These are phyloP conservation scores for Drosophila conformis DNA, from an alignment of 2,888 invertebrate species.

Conservation along the genomic window DNA sequence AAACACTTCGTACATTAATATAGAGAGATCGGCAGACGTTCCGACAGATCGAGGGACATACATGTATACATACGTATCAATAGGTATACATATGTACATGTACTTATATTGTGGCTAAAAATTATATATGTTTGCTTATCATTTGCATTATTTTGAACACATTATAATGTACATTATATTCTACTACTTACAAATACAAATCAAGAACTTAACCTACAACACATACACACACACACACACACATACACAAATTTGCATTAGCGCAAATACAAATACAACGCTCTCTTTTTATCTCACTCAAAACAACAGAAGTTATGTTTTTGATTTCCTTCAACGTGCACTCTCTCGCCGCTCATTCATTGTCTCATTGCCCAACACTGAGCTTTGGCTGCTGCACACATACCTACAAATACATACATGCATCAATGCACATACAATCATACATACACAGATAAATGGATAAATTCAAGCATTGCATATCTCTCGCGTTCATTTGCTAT, in stretches of 20 bases:
- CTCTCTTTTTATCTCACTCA: slow-evolving; percentile 13
- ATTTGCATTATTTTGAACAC: slow-evolving; percentile 31
- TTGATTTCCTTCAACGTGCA: slow-evolving; percentile 16
- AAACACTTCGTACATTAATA: not conserved
- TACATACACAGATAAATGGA: slow-evolving; percentile 1
- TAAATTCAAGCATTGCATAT: not conserved
- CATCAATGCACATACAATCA: not conserved
- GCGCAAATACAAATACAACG: slow-evolving; percentile 9
- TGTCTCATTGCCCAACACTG: slow-evolving; percentile 33
- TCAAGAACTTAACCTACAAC: slow-evolving; percentile 28
- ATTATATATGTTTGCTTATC: slow-evolving; percentile 15
- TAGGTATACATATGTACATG: slow-evolving; percentile 1
- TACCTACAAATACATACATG: slow-evolving; percentile 1
- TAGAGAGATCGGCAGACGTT: not conserved
- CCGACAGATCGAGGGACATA: slow-evolving; percentile 1
- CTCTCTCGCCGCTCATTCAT: slow-evolving; percentile 39
- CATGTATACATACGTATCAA: not conserved
- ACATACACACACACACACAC: slow-evolving; percentile 21
- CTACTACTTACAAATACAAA: slow-evolving; percentile 14
- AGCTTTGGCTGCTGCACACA: not conserved
- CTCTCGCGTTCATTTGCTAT: slow-evolving; percentile 14
- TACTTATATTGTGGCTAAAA: not conserved
- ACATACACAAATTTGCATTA: slow-evolving; percentile 19
- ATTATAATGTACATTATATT: slow-evolving; percentile 4
- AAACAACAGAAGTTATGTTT: slow-evolving; percentile 4